Conservation (phyloP, 2,888 invertebrate genomes). For the Phortica magna region DNA sequence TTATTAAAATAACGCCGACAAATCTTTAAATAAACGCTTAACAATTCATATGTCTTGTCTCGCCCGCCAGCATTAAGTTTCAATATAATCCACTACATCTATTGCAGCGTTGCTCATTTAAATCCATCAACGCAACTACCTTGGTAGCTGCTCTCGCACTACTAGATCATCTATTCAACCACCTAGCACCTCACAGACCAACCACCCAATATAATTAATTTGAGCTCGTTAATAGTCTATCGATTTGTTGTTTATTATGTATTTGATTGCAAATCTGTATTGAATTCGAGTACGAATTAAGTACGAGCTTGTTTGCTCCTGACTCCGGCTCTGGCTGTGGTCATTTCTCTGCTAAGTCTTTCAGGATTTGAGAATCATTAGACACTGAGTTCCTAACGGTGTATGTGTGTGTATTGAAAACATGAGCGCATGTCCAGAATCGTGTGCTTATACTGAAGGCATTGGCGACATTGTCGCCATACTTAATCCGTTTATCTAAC, state of each 20-base stretch:
- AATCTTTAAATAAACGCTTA: too few species aligned
- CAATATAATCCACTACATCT: background rate
- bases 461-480: slow-evolving; percentile 64
- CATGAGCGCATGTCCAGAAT: slow-evolving; percentile 20
- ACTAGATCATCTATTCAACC: background rate
- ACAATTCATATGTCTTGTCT: too few species aligned
- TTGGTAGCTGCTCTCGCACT: too few species aligned
- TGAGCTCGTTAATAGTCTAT: slow-evolving; percentile 56
- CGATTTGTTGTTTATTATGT: slow-evolving; percentile 60
- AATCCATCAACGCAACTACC: too few species aligned
- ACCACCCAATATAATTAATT: slow-evolving; percentile 48
- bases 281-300: slow-evolving; percentile 33
- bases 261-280: slow-evolving; percentile 37
- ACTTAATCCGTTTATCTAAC: slow-evolving; percentile 78
- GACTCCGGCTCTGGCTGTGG: background rate
- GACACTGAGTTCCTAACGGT: slow-evolving; percentile 36
- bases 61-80: too few species aligned
- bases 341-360: background rate
- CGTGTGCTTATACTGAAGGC: slow-evolving; percentile 42
- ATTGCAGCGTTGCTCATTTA: background rate
- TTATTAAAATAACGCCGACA: too few species aligned
- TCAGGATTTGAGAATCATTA: background rate
- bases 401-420: slow-evolving; percentile 34
- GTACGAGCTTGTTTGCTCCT: background rate
- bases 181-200: background rate